Evolutionary conservation across 2,888 invertebrate species (phyloP).

Genomic region (Incurvaria masculella): DNA sequence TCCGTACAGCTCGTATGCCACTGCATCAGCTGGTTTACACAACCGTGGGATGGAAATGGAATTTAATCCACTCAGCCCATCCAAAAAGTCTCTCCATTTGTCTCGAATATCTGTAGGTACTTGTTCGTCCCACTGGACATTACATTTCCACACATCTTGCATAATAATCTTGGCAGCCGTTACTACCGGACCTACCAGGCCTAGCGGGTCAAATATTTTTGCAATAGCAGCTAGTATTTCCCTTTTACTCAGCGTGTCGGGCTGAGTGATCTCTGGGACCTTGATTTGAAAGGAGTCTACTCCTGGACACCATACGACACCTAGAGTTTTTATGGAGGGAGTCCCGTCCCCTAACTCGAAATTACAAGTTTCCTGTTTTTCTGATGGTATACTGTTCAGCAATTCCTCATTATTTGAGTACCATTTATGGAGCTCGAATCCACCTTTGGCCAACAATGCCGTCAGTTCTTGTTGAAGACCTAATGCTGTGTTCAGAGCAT

Average conservation of each 20-base stretch:
- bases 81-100: slow-evolving; percentile 15
- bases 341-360: slow-evolving; percentile 8
- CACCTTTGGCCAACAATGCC: slow-evolving; percentile 12
- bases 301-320: slow-evolving; percentile 10
- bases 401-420: not conserved
- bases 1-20: slow-evolving; percentile 1
- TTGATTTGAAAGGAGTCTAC: slow-evolving; percentile 6
- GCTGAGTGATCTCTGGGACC: not conserved
- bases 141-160: slow-evolving; percentile 15
- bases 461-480: slow-evolving; percentile 9
- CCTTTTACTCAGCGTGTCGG: slow-evolving; percentile 7
- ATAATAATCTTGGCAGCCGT: slow-evolving; percentile 13
- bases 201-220: slow-evolving; percentile 18
- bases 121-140: slow-evolving; percentile 18
- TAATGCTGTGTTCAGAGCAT: slow-evolving; percentile 6
- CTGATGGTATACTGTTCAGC: not conserved
- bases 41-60: not conserved
- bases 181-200: slow-evolving; percentile 12
- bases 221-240: slow-evolving; percentile 14
- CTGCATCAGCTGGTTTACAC: not conserved
- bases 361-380: not conserved
- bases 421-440: slow-evolving; percentile 15
- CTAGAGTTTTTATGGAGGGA: slow-evolving; percentile 11
- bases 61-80: not conserved
- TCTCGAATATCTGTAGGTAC: slow-evolving; percentile 14